Evolutionary conservation across 2,113 vertebrate genomes (phyloP).

Genomic region (Glaucomys volans): DNA sequence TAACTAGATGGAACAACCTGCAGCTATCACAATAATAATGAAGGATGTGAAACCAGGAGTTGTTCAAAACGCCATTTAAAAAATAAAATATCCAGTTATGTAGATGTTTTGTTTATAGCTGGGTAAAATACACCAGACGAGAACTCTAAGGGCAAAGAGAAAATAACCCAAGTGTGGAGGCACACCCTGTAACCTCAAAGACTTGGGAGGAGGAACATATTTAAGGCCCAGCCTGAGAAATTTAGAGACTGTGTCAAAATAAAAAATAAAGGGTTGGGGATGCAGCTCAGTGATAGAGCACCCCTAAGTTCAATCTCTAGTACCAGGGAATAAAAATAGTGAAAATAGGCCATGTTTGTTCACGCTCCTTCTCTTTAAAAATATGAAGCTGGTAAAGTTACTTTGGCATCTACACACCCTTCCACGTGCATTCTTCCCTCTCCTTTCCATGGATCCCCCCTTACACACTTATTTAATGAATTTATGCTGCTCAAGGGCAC

Average conservation of each 20-base stretch:
- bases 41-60: not conserved
- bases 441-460: not conserved
- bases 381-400: not conserved
- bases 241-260: not conserved
- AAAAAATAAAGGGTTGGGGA: not conserved
- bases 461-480: not conserved
- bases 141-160: not conserved
- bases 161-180: not conserved
- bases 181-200: not conserved
- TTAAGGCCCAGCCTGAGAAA: not conserved
- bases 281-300: not conserved
- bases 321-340: not conserved
- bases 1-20: not conserved
- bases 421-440: not conserved
- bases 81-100: conserved; percentile 3
- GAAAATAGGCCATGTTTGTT: not conserved
- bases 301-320: not conserved
- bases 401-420: not conserved
- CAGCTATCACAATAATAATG: not conserved
- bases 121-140: not conserved
- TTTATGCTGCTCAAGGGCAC: not conserved
- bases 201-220: not conserved
- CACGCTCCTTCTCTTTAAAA: not conserved
- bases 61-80: conserved; percentile 12
- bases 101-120: not conserved